Evolutionary conservation across 2,113 vertebrate species (phyloP).

Genomic region (Lophochroa leadbeateri): DNA sequence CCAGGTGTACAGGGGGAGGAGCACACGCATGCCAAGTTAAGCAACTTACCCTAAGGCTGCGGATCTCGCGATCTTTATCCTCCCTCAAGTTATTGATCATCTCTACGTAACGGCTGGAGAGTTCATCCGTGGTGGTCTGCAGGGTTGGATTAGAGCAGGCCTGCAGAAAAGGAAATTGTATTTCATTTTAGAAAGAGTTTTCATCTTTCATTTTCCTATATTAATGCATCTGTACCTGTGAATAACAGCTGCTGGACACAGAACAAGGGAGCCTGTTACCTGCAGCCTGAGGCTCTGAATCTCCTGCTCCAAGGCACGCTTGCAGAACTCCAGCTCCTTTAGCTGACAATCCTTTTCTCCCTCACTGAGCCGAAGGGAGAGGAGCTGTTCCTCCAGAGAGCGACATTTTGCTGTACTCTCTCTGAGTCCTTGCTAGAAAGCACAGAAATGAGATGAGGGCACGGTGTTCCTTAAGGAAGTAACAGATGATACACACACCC

Average conservation of each 20-base stretch:
- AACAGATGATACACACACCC: not conserved
- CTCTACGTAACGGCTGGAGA: conserved; percentile 87
- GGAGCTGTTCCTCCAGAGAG: conserved; percentile 82
- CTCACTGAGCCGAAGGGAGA: conserved; percentile 72
- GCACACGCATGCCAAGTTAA: rapidly evolving
- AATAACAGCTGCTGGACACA: not conserved
- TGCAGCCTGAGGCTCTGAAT: conserved; percentile 87
- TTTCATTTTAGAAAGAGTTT: not conserved
- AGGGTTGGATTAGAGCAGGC: conserved; percentile 69
- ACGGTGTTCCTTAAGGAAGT: not conserved
- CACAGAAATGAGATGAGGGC: not conserved
- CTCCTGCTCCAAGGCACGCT: conserved; percentile 87
- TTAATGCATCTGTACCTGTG: not conserved
- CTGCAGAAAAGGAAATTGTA: not conserved
- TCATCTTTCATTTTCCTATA: rapidly evolving
- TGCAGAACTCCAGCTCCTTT: conserved; percentile 87
- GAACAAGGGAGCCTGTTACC: conserved; percentile 53
- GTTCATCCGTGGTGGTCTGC: conserved; percentile 86
- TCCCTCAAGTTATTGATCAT: conserved; percentile 81
- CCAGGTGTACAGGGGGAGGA: not conserved
- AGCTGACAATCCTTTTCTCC: conserved; percentile 84
- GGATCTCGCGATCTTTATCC: conserved; percentile 90
- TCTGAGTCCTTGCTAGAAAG: conserved; percentile 80
- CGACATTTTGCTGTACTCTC: conserved; percentile 77
- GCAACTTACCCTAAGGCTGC: conserved; percentile 81